Evolutionary conservation across 2,888 invertebrate genomes (phyloP).

Genomic region (Drosophila monieri): DNA sequence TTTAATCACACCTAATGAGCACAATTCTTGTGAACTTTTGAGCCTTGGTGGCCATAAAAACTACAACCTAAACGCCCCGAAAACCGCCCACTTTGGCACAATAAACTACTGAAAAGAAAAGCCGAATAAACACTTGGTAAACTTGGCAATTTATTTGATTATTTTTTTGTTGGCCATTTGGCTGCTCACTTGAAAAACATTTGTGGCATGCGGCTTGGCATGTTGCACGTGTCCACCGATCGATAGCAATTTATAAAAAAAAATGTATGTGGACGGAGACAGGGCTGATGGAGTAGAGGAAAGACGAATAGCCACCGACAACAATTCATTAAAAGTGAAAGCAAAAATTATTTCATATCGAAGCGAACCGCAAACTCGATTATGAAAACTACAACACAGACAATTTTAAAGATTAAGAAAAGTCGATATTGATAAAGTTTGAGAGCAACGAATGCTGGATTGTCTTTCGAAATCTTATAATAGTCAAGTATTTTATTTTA

Average conservation of each 20-base stretch:
- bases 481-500: too few species aligned
- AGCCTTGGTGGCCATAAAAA: constrained; percentile 34
- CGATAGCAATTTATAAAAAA: constrained; percentile 66
- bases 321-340: constrained; percentile 76
- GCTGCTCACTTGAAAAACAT: constrained; percentile 49
- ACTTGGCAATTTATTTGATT: constrained; percentile 34
- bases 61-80: constrained; percentile 10
- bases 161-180: constrained; percentile 35
- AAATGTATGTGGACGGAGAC: constrained; percentile 11
- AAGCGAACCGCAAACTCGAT: constrained; percentile 63
- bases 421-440: constrained; percentile 49
- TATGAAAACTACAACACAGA: constrained; percentile 67
- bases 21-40: constrained; percentile 47
- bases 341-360: constrained; percentile 74
- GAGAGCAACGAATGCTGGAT: constrained; percentile 22
- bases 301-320: constrained; percentile 21
- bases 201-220: constrained; percentile 71
- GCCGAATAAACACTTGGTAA: constrained; percentile 28
- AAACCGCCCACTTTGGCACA: constrained; percentile 48
- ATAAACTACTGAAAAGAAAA: constrained; percentile 52
- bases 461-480: constrained; percentile 19
- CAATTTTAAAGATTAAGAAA: constrained; percentile 56
- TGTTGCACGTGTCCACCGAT: constrained; percentile 72
- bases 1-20: constrained; percentile 27
- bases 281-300: constrained; percentile 5